Evolutionary conservation across 2,113 vertebrate genomes (phyloP), one percentile per base, ranked within the genome.

Genomic region (Speoplatyrhinus poulsoni): DNA sequence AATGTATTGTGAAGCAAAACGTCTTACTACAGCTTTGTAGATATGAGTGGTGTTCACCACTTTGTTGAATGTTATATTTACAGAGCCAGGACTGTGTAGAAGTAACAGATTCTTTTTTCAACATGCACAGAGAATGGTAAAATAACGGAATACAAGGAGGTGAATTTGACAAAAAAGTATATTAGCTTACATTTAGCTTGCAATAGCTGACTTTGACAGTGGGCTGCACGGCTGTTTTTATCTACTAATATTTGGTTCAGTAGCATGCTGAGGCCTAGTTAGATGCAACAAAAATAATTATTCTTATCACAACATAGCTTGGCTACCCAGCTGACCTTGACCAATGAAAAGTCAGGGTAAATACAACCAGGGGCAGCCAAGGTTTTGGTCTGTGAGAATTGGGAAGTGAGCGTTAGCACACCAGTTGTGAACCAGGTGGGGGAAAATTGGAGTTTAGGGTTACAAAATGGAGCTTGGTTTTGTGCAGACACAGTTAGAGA

Each of bases 311-410:
- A 56, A 41, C 77, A 75, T 75, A 82, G 72, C 72, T n/a, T 52
- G 59, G 73, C 53, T 75, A 67, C 64, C 59, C 69, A 69, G 75
- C 62, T 87, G 80, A 90, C 82, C 77, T 54, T 73, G 73, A 41
- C 59, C 46, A 26, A 48, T 70, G 55, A 79, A 82, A 82, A 70
- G 59, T 65, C 33, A 7, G 65, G 68, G 57, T 70, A 77, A 80
- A 81, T 65, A 80, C 60, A 81, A 65, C 53, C 73, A 84, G 79
- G 77, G 74, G 62, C n/a, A 58, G 46, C 32, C 41, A 65, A 76
- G 52, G 17, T 32, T 57, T 78, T 72, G 32, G 47, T 82, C 56
- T 69, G 47, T 53, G 56, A 69, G 71, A 79, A 69, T 9, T 72
- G 70, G 69, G 69, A 76, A 69, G 66, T 77, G 69, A 84, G 75